phyloP scores from a whole-genome alignment of 2,113 vertebrate genomes.

The Lynx canadensis region DNA sequence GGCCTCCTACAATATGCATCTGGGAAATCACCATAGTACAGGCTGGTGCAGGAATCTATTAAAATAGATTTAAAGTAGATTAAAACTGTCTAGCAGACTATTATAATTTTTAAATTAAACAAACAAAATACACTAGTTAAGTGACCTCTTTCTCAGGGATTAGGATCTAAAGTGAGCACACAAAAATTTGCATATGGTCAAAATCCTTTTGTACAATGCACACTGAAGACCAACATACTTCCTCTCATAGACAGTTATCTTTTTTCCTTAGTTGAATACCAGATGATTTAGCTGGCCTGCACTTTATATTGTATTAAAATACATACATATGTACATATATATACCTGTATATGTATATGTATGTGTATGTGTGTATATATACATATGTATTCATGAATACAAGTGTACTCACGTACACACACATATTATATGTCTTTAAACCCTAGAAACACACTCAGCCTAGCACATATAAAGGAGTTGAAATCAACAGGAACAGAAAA shows the following conservation, averaged over 20 bases:
- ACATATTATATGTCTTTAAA: not conserved
- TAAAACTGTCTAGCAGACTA: not conserved
- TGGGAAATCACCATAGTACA: not conserved
- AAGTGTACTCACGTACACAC: no score
- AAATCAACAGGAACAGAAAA: not conserved
- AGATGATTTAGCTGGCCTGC: not conserved
- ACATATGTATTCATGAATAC: no score
- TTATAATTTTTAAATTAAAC: not conserved
- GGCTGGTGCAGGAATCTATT: not conserved
- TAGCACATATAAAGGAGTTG: not conserved
- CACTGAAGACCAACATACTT: not conserved
- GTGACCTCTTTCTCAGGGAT: not conserved
- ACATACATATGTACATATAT: not conserved
- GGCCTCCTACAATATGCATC: not conserved
- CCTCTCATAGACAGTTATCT: not conserved
- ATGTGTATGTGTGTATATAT: not conserved
- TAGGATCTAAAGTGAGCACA: not conserved
- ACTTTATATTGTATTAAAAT: not conserved
- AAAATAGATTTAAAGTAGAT: not conserved
- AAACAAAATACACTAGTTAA: not conserved
- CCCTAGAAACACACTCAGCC: not conserved
- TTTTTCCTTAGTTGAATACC: not conserved
- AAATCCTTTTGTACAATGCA: not conserved
- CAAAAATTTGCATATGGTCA: conserved; percentile 9
- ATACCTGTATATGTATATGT: not conserved